Evolutionary conservation across 2,888 invertebrate species (phyloP), one percentile per base, ranked within the genome.

Genomic region (Choreutis nemorana): DNA sequence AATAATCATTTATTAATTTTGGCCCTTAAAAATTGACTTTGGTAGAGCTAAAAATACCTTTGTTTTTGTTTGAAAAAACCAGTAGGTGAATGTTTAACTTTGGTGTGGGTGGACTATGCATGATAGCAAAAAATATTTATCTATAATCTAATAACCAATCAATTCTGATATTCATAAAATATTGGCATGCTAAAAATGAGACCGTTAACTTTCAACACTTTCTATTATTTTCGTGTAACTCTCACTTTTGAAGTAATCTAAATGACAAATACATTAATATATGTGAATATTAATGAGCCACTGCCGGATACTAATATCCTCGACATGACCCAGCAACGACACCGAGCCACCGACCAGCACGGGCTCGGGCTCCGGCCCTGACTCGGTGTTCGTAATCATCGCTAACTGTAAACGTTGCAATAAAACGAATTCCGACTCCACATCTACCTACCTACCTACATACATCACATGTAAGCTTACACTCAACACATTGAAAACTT

Each of bases 361-460:
- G 1, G 10, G 2, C 12, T 8, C 24, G 7, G 15, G 33, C 35
- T 34, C 32, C 31, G 33, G 35, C 37, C 34, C 38, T 36, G 35
- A 41, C 33, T 33, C n/a, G 36, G 44, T 38, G 31, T 25, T 39
- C 34, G 45, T 45, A 33, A n/a, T n/a, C n/a, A n/a, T n/a, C n/a
- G n/a, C n/a, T n/a, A n/a, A n/a, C n/a, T n/a, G n/a, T n/a, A n/a
- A n/a, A n/a, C n/a, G n/a, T n/a, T n/a, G n/a, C n/a, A n/a, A n/a
- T n/a, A n/a, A 46, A 44, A 50, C 45, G 48, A 51, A 41, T 41
- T 36, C 39, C 40, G 41, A 43, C n/a, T n/a, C n/a, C n/a, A n/a
- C n/a, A n/a, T n/a, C n/a, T n/a, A 49, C 50, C 48, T 45, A 48
- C 49, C 45, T 55, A 44, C 35, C 48, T 57, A 53, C 50, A 56